Base-by-base conservation (phyloP, 2,797 vertebrate genomes). In the Phrynocephalus guinanensis region DNA sequence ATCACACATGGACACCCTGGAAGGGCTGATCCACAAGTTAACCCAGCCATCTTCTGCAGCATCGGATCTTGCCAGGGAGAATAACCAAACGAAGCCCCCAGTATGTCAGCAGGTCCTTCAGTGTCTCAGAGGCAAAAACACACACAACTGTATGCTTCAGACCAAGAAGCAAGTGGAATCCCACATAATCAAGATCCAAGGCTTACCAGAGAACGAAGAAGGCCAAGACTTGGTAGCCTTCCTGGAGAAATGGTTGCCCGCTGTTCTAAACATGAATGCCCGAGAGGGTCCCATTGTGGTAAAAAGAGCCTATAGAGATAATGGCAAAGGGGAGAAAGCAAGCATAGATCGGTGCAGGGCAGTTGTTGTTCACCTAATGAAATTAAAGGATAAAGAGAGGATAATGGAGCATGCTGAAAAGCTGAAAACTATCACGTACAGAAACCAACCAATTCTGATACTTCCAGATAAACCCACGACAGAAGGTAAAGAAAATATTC, bases 331-430 rank as follows among this genome's bases (percentile, higher is more conserved):
- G 79, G 56, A 81, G 48, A 66, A 56, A 28, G 1, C 10, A 67
- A 81, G 70, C 30, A 66, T 44, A 15, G 73, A 84, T 15, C 52
- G 2, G 26, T 0, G 2, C 72, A 80, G 86, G 68, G 9, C 6
- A 0, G 1, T 73, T 9, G n/a, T 16, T 68, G 79, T 60, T 83
- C 80, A 6, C 0, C 22, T 52, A 63, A 68, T 18, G 9, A 66
- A 80, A 7, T 3, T 0, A 7, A 70, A 70, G 24, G 68, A 77
- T 77, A 79, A 81, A 77, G 30, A 56, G n/a, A 83, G 68, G 83
- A 86, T 70, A 76, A 71, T 90, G 66, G 82, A 82, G 85, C 82
- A 87, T 80, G 86, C 50, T 71, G 85, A 86, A 73, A 86, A 86
- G 78, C 70, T 91, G 67, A 88, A 87, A 86, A 86, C 38, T n/a